Base-by-base conservation (phyloP, 2,888 invertebrate species). In the Arge pagana region DNA sequence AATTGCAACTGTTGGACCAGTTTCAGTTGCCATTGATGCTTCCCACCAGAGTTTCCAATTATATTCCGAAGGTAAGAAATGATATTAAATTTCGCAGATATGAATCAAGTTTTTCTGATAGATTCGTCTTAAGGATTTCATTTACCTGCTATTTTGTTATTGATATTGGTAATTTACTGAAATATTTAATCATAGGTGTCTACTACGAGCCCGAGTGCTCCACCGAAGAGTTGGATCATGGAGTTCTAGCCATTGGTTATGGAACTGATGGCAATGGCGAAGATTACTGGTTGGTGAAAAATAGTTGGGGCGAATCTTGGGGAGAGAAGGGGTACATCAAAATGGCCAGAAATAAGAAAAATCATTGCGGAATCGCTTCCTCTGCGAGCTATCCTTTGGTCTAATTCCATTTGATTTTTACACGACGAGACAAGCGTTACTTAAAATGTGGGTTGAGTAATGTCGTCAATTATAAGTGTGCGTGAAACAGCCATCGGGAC, bases 11-110 rank as follows among this genome's bases (percentile, higher is more conserved):
- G 76, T 89, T 55, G 95, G 95, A 0, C 95, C 95, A 6, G 81
- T 94, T 37, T 84, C 92, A 6, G 87, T 94, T 42, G 94, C 93
- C 66, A 94, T 95, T 71, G 94, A 96, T 81, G 95, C 95, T 56
- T 87, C 88, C 36, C 89, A 86, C 61, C 82, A 85, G 71, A 85
- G 86, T 59, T 94, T 95, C 86, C 93, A 93, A 78, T 87, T 91
- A 74, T 94, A 94, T 78, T 83, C 84, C 2, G 79, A 82, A 62
- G 91, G 90, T 72, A 58, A 28, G 4, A 13, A n/a, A 5, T 43
- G 4, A 43, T 10, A 15, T 19, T 3, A 21, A 30, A 13, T 11
- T n/a, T 43, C 18, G 8, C 3, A 8, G 21, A 8, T 4, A 16
- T n/a, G 2, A 35, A 8, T 35, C 10, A 8, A n/a, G 6, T 21